These are phyloP conservation scores for Myiothlypis chrysogaster DNA, from an alignment of 2,797 vertebrate genomes.

Conservation along the genomic window DNA sequence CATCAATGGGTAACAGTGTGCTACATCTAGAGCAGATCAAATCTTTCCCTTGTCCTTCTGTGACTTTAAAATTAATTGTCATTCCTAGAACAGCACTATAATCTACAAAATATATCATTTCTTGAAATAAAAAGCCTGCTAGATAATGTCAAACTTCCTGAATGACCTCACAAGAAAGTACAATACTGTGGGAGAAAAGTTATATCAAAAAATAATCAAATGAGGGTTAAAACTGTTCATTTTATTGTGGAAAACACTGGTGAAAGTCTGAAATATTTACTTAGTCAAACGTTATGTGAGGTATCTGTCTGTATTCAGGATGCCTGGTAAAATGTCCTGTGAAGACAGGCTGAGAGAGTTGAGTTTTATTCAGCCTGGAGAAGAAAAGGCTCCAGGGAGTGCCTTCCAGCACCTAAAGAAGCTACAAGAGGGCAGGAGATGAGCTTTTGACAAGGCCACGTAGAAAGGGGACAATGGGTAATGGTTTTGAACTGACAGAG, in stretches of 20 bases:
- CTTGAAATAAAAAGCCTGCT: not conserved
- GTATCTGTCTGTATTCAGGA: not conserved
- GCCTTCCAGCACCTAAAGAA: not conserved
- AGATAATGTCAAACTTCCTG: not conserved
- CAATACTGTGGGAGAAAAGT: not conserved
- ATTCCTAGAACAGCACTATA: not conserved
- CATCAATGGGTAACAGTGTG: constrained; percentile 17
- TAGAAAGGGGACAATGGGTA: not conserved
- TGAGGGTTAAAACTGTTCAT: not conserved
- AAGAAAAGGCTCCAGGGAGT: not conserved
- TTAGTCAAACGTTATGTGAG: not conserved
- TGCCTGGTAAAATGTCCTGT: not conserved
- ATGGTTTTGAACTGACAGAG: not conserved
- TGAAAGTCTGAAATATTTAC: not conserved
- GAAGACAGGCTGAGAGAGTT: not conserved
- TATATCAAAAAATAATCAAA: not conserved
- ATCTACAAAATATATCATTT: not conserved
- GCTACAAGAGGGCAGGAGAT: not conserved
- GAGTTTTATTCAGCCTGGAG: not conserved
- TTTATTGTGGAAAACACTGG: not conserved
- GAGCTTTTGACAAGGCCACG: not conserved
- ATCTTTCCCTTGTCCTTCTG: constrained; percentile 5
- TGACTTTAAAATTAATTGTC: constrained; percentile 27
- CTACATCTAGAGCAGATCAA: not conserved
- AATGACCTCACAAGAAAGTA: not conserved